Evolutionary conservation across 2,888 invertebrate species (phyloP), one percentile per base, ranked within the genome.

Genomic region (Machimus rusticus): DNA sequence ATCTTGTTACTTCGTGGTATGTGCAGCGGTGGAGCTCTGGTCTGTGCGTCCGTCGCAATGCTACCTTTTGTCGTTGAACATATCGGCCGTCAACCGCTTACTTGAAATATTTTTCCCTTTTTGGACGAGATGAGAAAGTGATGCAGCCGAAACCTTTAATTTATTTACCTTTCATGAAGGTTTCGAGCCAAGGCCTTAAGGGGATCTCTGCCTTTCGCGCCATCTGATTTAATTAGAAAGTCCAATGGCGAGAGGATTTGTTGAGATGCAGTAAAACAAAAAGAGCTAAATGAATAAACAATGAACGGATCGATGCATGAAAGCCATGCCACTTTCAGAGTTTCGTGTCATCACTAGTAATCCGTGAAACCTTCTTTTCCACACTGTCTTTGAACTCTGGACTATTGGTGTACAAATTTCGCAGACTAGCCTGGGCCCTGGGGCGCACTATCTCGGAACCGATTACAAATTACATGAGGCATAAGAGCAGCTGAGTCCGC

Each of bases 381-480:
- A 28, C 66, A 23, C 34, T 19, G 12, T 31, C n/a, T 34, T 39
- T 66, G 57, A 84, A 39, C 57, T 23, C 14, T 79, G 28, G 16
- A 79, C 51, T 51, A 34, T 74, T 76, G 16, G n/a, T 51, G 81
- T 82, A n/a, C 87, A 82, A 87, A 87, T 87, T 87, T 46, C 34
- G 2, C n/a, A 46, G 9, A 31, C 43, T 31, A 31, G 51, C 87
- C 46, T 9, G 46, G 82, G 81, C 34, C 87, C 46, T 9, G 74
- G 82, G 81, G 57, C 31, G 74, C 79, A 55, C n/a, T 74, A 81
- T 81, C 87, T 81, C 39, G 79, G 55, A 74, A 87, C 74, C 74
- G 87, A 87, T 87, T 87, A 87, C 74, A 81, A 87, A 81, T 87
- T 87, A 81, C 74, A 87, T 34, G 51, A 43, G 81, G 66, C 39